phyloP scores from a whole-genome alignment of 2,888 invertebrate genomes.

The Drosophila mimetica region DNA sequence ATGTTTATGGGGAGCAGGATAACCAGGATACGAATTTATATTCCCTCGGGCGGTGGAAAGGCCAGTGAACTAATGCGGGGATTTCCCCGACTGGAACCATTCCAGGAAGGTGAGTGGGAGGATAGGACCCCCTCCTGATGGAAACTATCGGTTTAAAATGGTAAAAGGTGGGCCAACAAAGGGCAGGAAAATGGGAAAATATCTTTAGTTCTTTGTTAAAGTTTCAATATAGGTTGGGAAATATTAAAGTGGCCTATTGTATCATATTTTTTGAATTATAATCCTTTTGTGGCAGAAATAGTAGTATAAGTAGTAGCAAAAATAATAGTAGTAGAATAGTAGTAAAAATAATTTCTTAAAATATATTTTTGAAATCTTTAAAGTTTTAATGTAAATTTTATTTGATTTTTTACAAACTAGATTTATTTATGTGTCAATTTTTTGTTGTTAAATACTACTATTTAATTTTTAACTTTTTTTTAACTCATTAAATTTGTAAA shows the following conservation, averaged over 20 bases:
- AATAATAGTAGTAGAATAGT: no score
- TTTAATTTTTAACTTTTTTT: no score
- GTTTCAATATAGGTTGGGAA: neutral
- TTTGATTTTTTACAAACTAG: no score
- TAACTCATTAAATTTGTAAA: neutral
- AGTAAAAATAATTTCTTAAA: no score
- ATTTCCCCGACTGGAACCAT: constrained; percentile 5
- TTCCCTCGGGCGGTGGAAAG: constrained; percentile 4
- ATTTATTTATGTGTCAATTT: neutral
- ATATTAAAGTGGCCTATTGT: neutral
- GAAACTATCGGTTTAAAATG: constrained; percentile 29
- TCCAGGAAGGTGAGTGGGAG: constrained; percentile 4
- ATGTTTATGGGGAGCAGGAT: constrained; percentile 25
- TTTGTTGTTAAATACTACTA: neutral
- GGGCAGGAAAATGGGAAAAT: neutral
- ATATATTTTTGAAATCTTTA: no score
- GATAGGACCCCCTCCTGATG: constrained; percentile 9
- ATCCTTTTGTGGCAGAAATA: no score
- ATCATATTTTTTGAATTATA: no score
- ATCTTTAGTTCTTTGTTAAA: neutral
- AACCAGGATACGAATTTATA: constrained; percentile 6
- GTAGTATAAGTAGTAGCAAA: no score
- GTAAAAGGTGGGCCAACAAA: neutral
- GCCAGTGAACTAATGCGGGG: constrained; percentile 39
- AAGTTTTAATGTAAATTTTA: no score